Evolutionary conservation across 2,113 vertebrate genomes (phyloP).

Genomic region (Theristicus caerulescens): DNA sequence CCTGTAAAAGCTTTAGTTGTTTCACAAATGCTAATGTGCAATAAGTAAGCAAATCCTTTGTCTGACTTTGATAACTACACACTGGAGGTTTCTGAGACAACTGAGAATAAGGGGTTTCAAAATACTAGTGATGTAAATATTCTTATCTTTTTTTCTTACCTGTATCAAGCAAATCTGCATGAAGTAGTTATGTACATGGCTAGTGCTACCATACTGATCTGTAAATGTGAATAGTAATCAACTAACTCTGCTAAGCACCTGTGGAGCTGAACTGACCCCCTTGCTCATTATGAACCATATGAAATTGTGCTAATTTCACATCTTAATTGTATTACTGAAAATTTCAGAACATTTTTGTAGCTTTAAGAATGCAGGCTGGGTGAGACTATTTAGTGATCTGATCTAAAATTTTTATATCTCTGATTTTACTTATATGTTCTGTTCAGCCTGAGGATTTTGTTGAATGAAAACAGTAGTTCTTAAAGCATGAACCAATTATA

Average conservation of each 20-base stretch:
- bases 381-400: neutral
- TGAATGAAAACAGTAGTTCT: neutral
- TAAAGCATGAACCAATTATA: neutral
- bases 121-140: neutral
- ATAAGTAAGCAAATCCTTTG: conserved; percentile 12
- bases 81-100: neutral
- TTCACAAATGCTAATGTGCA: neutral
- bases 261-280: neutral
- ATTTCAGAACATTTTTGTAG: neutral
- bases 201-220: neutral
- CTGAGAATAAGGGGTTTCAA: neutral
- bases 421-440: neutral
- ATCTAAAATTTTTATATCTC: neutral
- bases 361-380: neutral
- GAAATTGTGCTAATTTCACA: neutral
- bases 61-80: neutral
- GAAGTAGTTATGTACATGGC: neutral
- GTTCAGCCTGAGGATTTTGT: neutral
- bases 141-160: neutral
- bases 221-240: neutral
- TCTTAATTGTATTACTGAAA: neutral
- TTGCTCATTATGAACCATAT: neutral
- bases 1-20: neutral
- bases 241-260: neutral
- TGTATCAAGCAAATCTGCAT: neutral